Percentiles rank a stretch among this genome's conserved stretches.
Conservation (phyloP, 2,113 vertebrate genomes). For the Aleadryas rufinucha region DNA sequence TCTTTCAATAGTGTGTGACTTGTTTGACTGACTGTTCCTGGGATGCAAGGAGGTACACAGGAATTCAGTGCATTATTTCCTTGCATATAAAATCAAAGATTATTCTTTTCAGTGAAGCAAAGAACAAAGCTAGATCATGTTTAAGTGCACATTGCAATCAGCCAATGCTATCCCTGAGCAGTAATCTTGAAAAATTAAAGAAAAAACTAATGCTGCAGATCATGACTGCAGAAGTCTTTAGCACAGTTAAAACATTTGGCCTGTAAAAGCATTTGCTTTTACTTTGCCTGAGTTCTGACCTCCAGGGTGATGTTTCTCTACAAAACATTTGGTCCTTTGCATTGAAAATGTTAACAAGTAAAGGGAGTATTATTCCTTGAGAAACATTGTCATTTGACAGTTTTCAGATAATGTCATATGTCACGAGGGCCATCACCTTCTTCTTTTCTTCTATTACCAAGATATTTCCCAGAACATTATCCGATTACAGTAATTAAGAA, state of each 20-base stretch:
- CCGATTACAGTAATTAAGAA: background rate
- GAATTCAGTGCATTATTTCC: constrained; percentile 21
- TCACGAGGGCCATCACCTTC: background rate
- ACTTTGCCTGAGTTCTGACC: background rate
- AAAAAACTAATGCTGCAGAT: background rate
- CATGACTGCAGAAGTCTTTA: background rate
- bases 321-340: background rate
- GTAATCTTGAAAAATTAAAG: background rate
- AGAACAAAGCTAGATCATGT: background rate
- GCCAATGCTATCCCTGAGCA: background rate
- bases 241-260: background rate
- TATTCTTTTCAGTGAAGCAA: background rate
- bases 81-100: constrained; percentile 15
- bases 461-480: background rate
- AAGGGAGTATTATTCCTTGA: background rate
- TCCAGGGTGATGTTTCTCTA: background rate
- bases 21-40: constrained; percentile 40
- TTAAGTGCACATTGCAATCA: background rate
- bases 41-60: background rate
- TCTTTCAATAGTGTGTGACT: constrained; percentile 54
- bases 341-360: background rate
- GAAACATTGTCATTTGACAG: background rate
- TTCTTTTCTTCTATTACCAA: background rate
- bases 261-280: background rate
- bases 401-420: background rate